Evolutionary conservation across 2,797 vertebrate genomes (phyloP).

Genomic region (Anabas testudineus): DNA sequence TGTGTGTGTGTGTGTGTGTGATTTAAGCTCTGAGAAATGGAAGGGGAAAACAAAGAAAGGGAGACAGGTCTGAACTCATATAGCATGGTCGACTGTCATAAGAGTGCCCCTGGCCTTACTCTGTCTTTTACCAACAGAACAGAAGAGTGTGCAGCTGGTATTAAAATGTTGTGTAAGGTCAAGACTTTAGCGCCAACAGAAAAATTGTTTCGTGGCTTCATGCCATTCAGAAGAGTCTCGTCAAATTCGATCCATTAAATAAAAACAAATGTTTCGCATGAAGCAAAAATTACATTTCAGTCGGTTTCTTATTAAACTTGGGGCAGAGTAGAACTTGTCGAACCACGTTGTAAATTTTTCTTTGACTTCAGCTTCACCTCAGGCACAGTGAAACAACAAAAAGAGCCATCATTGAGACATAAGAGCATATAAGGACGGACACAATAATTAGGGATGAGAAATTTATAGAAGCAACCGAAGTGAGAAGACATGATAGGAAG

Average conservation of each 20-base stretch:
- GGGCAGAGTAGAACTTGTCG: constrained; percentile 14
- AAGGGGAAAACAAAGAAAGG: constrained; percentile 68
- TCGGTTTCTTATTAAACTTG: not conserved
- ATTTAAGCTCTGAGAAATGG: constrained; percentile 55
- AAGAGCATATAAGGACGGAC: constrained; percentile 22
- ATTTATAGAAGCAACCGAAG: constrained; percentile 20
- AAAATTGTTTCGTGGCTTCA: constrained; percentile 44
- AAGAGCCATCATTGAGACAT: constrained; percentile 11
- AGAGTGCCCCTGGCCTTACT: constrained; percentile 65
- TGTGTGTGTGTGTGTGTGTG: constrained; percentile 38
- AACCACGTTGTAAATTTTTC: constrained; percentile 8
- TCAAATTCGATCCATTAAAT: constrained; percentile 22
- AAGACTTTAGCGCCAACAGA: constrained; percentile 29
- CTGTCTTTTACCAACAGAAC: constrained; percentile 47
- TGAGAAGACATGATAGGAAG: constrained; percentile 17
- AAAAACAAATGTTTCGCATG: constrained; percentile 25
- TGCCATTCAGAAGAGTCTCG: constrained; percentile 1
- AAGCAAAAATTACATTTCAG: constrained; percentile 6
- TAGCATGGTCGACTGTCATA: constrained; percentile 59
- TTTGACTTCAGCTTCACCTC: constrained; percentile 31
- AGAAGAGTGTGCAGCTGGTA: constrained; percentile 52
- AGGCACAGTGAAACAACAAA: constrained; percentile 24
- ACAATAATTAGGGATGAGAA: constrained; percentile 27
- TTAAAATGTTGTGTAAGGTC: constrained; percentile 60
- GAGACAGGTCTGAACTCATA: constrained; percentile 77